phyloP scores from a whole-genome alignment of 2,113 vertebrate genomes.

The Lasiurus cinereus region DNA sequence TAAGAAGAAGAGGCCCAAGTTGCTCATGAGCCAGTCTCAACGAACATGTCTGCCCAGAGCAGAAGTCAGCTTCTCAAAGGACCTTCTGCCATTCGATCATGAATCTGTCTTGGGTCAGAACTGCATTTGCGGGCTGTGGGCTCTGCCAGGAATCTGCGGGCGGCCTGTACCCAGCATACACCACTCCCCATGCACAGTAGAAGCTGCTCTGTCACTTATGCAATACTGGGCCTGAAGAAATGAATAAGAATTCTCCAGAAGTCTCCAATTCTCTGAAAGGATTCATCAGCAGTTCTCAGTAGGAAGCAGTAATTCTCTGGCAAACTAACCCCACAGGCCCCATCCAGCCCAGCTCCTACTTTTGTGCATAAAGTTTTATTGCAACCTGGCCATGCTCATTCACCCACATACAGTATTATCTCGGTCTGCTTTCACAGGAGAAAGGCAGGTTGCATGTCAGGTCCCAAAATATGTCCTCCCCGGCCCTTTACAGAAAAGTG shows the following conservation, averaged over 20 bases:
- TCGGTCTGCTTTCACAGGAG: neutral
- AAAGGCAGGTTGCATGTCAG: neutral
- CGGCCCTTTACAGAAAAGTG: neutral
- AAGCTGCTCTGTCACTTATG: neutral
- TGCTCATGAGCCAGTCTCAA: neutral
- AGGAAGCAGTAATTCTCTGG: neutral
- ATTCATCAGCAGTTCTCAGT: neutral
- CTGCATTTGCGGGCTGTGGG: neutral
- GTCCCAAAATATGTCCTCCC: neutral
- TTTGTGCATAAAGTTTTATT: slow-evolving; percentile 61
- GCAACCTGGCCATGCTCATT: neutral
- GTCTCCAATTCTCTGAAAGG: neutral
- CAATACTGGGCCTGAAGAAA: neutral
- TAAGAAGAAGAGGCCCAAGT: neutral
- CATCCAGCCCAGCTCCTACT: neutral
- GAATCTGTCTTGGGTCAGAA: slow-evolving; percentile 30
- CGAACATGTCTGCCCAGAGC: slow-evolving; percentile 4
- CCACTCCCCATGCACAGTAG: neutral
- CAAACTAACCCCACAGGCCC: neutral
- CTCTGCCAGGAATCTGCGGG: neutral
- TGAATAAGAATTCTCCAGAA: slow-evolving; percentile 16
- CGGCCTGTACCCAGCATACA: neutral
- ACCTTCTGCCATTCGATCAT: neutral
- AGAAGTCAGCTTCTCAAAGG: slow-evolving; percentile 59
- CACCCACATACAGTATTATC: neutral